Conservation (phyloP, 2,888 invertebrate species). For the Athalia rosae region DNA sequence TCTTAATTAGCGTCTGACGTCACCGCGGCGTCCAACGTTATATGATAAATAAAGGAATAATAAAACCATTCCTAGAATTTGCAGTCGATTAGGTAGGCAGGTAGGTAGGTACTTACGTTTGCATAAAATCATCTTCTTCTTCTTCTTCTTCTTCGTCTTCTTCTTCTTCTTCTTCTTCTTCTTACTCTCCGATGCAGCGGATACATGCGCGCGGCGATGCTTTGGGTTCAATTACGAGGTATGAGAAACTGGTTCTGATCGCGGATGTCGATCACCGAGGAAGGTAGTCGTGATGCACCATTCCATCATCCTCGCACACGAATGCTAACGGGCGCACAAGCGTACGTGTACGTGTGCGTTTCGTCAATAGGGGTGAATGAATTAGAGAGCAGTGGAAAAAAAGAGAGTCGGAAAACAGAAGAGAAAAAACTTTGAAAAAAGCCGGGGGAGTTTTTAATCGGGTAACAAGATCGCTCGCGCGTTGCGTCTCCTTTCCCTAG, state of each 20-base stretch:
- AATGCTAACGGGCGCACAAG: background rate
- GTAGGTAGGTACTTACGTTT: no score
- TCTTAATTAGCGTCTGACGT: conserved; percentile 33
- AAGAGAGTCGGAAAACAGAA: background rate
- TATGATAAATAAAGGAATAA: background rate
- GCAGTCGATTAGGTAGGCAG: background rate
- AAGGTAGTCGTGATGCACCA: background rate
- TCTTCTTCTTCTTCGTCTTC: background rate
- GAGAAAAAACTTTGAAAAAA: background rate
- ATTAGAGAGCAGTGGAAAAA: background rate
- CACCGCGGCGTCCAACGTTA: background rate
- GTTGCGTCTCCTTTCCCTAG: conserved; percentile 14
- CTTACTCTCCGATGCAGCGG: background rate
- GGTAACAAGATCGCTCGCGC: conserved; percentile 20
- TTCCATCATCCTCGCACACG: background rate
- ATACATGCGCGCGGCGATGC: conserved; percentile 1
- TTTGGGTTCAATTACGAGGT: conserved; percentile 26
- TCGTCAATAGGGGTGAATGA: background rate
- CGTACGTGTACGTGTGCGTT: background rate
- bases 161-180: background rate
- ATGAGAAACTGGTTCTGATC: conserved; percentile 14
- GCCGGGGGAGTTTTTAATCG: conserved; percentile 15
- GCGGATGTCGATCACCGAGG: background rate
- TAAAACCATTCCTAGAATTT: conserved; percentile 29
- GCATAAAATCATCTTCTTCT: no score